A percentile compares a stretch with the other conserved stretches of the same genome.
Evolutionary conservation across 2,797 vertebrate species (phyloP).

Genomic region (Helicolenus hilgendorfi): DNA sequence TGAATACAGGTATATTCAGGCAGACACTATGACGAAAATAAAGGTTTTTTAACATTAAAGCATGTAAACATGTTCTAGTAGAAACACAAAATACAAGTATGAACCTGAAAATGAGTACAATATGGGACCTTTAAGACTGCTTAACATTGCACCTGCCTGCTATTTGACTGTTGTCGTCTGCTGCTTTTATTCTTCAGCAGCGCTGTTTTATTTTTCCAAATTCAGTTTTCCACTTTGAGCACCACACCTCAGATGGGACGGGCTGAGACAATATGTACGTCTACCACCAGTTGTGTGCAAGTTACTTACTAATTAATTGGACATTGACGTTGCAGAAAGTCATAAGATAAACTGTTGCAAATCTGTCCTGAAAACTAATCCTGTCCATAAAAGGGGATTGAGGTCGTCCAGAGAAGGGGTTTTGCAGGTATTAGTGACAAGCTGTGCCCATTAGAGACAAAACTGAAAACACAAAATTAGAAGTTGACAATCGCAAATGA

Average conservation of each 20-base stretch:
- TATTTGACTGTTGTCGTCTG: neutral
- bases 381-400: constrained; percentile 36
- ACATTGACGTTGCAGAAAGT: neutral
- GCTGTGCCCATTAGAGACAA: neutral
- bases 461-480: neutral
- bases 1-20: too few relatives aligned
- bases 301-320: neutral
- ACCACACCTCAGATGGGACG: neutral
- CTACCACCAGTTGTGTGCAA: neutral
- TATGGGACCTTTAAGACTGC: neutral
- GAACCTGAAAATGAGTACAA: too few relatives aligned
- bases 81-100: too few relatives aligned
- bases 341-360: constrained; percentile 8
- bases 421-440: constrained; percentile 35
- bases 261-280: neutral
- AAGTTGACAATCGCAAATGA: neutral
- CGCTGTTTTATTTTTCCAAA: neutral
- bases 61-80: too few relatives aligned
- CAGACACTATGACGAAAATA: too few relatives aligned
- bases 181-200: neutral
- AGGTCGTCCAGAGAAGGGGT: constrained; percentile 12
- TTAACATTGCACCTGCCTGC: neutral
- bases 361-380: constrained; percentile 62
- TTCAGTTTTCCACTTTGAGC: neutral
- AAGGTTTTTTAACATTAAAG: too few relatives aligned